Evolutionary conservation across 2,113 vertebrate species (phyloP).

Genomic region (Mus spicilegus): DNA sequence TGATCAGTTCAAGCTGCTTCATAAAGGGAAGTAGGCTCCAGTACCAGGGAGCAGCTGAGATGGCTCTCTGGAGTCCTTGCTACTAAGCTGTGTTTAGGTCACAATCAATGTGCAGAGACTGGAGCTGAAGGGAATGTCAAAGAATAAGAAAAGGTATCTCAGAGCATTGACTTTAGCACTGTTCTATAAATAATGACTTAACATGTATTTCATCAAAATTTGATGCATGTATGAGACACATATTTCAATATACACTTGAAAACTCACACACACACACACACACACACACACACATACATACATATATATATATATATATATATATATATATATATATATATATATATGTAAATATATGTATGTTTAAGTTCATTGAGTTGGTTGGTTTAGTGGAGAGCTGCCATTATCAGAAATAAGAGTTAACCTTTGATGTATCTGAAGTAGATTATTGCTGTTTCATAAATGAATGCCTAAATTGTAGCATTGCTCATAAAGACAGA

Average conservation of each 20-base stretch:
- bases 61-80: not conserved
- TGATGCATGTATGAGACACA: not conserved
- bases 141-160: not conserved
- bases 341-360: too few relatives aligned
- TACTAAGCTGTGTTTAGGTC: not conserved
- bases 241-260: not conserved
- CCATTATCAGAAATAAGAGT: not conserved
- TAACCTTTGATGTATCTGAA: not conserved
- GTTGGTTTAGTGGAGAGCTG: not conserved
- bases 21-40: not conserved
- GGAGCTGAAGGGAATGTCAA: constrained; percentile 7
- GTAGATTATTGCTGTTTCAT: not conserved
- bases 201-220: not conserved
- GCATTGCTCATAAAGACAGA: not conserved
- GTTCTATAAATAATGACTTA: not conserved
- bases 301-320: too few relatives aligned
- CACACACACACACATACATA: too few relatives aligned
- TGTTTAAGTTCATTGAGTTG: constrained; percentile 10
- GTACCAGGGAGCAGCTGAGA: not conserved
- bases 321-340: too few relatives aligned
- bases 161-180: not conserved
- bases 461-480: not conserved
- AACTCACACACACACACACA: not conserved
- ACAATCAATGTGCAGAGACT: not conserved
- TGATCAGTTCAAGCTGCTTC: constrained; percentile 22